phyloP scores from a whole-genome alignment of 2,113 vertebrate genomes.

The Pipa parva region DNA sequence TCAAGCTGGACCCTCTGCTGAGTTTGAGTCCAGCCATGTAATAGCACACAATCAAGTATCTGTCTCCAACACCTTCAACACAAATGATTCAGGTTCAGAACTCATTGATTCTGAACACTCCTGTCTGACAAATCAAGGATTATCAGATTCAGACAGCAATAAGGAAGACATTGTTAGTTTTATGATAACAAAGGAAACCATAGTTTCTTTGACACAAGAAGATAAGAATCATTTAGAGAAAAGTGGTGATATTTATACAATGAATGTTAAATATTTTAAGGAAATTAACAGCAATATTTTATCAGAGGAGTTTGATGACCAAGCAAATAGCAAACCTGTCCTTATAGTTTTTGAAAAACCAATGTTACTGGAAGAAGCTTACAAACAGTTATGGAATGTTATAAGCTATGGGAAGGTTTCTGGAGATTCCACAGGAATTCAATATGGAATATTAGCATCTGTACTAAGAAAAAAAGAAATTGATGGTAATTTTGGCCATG shows the following conservation, averaged over 20 bases:
- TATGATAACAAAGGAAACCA: slow-evolving; percentile 46
- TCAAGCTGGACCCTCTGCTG: neutral
- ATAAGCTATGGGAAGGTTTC: too few relatives aligned
- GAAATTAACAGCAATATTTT: slow-evolving; percentile 12
- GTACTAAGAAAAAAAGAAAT: slow-evolving; percentile 17
- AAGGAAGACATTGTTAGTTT: slow-evolving; percentile 40
- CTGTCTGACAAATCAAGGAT: neutral
- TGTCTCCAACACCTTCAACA: neutral
- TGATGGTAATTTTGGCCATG: neutral
- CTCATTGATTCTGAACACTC: neutral
- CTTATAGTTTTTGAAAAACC: slow-evolving; percentile 39
- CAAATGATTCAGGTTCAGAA: neutral
- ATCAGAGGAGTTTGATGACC: neutral
- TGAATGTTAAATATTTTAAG: neutral
- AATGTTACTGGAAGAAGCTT: slow-evolving; percentile 39
- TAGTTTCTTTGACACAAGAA: slow-evolving; percentile 43
- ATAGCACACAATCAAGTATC: neutral
- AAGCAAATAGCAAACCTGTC: slow-evolving; percentile 39
- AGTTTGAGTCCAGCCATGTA: neutral
- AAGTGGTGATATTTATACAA: slow-evolving; percentile 39
- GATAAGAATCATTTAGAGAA: slow-evolving; percentile 33
- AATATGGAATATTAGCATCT: rapidly evolving
- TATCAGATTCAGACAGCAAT: neutral
- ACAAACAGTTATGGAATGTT: neutral
- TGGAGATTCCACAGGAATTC: rapidly evolving